phyloP scores from a whole-genome alignment of 2,888 invertebrate genomes.

The Cataglyphis livida region DNA sequence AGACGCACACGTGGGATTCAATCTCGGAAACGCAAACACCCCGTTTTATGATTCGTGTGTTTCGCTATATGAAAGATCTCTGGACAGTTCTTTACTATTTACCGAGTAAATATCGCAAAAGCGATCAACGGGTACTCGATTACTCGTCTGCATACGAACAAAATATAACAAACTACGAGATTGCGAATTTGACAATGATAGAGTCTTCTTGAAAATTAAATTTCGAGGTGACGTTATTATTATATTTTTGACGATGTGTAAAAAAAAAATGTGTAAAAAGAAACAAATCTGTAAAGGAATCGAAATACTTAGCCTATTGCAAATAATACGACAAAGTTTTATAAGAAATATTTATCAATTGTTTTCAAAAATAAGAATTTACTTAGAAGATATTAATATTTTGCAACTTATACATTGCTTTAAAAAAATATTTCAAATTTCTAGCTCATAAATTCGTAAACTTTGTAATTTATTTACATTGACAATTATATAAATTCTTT shows the following conservation, averaged over 20 bases:
- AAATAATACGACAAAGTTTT: not conserved
- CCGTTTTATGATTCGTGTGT: not conserved
- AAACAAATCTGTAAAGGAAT: not conserved
- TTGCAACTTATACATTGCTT: not conserved
- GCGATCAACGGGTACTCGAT: not conserved
- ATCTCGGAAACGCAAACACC: not conserved
- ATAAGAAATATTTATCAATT: not conserved
- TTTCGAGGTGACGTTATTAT: not conserved
- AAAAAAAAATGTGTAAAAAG: too few species aligned
- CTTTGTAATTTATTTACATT: not conserved
- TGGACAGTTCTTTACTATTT: not conserved
- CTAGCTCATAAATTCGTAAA: not conserved
- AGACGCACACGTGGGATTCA: not conserved
- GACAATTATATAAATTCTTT: not conserved
- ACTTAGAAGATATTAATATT: not conserved
- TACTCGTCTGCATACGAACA: not conserved
- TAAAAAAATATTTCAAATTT: not conserved
- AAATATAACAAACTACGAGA: not conserved
- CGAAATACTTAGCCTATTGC: not conserved
- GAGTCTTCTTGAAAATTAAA: not conserved
- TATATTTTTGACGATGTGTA: not conserved
- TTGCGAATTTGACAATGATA: not conserved
- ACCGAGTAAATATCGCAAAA: constrained; percentile 6
- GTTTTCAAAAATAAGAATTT: not conserved
- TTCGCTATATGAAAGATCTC: not conserved